A percentile compares a stretch with the other conserved stretches of the same genome.
Conservation (phyloP, 2,797 vertebrate genomes). For the Premnoplex brunnescens region DNA sequence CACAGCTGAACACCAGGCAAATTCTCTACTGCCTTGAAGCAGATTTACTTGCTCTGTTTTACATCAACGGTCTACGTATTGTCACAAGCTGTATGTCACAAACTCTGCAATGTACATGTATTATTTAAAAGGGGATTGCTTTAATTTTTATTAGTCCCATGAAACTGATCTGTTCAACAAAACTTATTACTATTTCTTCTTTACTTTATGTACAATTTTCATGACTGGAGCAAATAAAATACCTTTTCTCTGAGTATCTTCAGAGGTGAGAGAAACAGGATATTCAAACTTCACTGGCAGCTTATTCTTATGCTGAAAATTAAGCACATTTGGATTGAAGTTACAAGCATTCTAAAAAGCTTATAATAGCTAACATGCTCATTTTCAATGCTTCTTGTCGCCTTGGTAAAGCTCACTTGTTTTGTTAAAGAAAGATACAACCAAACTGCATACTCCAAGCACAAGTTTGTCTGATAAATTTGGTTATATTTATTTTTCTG, state of each 20-base stretch:
- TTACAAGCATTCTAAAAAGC: neutral
- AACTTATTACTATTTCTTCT: neutral
- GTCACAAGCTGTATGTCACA: neutral
- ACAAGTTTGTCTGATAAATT: neutral
- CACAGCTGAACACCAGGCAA: neutral
- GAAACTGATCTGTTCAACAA: neutral
- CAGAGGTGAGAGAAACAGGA: neutral
- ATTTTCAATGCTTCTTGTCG: neutral
- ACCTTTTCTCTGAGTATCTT: neutral
- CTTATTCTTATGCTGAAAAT: neutral
- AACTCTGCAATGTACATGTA: neutral
- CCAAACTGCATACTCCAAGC: neutral
- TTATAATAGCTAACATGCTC: neutral
- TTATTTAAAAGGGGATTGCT: neutral
- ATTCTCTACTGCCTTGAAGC: neutral
- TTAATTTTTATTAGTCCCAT: neutral
- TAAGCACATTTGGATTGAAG: neutral
- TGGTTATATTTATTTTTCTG: neutral
- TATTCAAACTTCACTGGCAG: neutral
- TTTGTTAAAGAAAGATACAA: neutral
- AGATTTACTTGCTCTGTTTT: neutral
- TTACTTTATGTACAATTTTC: neutral
- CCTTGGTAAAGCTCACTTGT: neutral
- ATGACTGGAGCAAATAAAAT: neutral
- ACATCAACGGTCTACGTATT: neutral